Evolutionary conservation across 2,797 vertebrate species (phyloP), one percentile per base, ranked within the genome.

Genomic region (Girardinus metallicus): DNA sequence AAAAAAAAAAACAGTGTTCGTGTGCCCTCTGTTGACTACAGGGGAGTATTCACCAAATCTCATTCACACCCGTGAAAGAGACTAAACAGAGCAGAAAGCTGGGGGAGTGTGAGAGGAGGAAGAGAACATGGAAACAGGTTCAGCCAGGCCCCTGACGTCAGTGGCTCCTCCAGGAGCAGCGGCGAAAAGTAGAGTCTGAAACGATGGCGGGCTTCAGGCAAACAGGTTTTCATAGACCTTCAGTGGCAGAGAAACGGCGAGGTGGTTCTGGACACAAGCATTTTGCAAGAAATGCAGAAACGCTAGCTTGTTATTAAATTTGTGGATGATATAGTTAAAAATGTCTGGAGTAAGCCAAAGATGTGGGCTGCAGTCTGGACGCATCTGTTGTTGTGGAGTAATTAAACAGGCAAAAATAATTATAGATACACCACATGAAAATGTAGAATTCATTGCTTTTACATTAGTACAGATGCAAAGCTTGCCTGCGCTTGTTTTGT

Each of bases 21-120:
- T 83, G 49, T 90, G 85, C 89, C 88, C 93, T 93, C 92, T 93
- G 93, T 93, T 91, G 91, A 91, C 87, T 84, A 79, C 83, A 79
- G 89, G 80, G 85, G 82, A 85, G 80, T 47, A 90, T 78, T 80
- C 47, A 43, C 77, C 34, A 80, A 80, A 77, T 87, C 55, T 80
- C 86, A 86, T 81, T 90, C 88, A 79, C 88, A 82, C 80, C 68
- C 9, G 7, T 21, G 51, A 81, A 80, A 81, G 41, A 83, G 60
- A 47, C 78, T 23, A 76, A 26, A 13, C 70, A 31, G 80, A 80
- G 82, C 73, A 78, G 80, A 84, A 77, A 90, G 57, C 70, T 34
- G 86, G 90, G 83, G 88, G 90, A 81, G 84, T 81, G 89, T 75
- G 83, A 84, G 80, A 83, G 83, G 87, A 84, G 87, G 86, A 83